Evolutionary conservation across 2,888 invertebrate species (phyloP).

Genomic region (Sesamia inferens): DNA sequence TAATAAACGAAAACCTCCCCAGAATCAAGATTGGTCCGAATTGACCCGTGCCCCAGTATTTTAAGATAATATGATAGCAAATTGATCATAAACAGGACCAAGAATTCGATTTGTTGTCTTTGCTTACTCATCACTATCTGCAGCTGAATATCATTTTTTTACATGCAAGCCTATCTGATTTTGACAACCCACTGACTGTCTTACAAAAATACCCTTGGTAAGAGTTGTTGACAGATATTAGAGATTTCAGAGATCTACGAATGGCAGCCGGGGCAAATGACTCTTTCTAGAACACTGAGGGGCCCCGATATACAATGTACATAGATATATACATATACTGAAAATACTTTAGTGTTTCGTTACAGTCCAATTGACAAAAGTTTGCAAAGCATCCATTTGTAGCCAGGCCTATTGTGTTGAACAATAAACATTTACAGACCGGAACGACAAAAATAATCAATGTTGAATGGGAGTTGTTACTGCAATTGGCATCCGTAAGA

Average conservation of each 20-base stretch:
- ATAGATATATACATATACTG: not conserved
- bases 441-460: constrained; percentile 39
- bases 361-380: constrained; percentile 7
- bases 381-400: not conserved
- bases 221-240: no score
- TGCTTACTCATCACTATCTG: not conserved
- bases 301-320: not conserved
- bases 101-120: no score
- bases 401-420: not conserved
- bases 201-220: no score
- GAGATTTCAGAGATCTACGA: not conserved
- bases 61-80: no score
- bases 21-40: constrained; percentile 15
- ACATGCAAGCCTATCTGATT: not conserved
- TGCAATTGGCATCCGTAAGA: constrained; percentile 34
- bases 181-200: not conserved
- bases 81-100: no score
- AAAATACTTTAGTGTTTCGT: not conserved
- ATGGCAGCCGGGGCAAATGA: not conserved
- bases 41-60: not conserved
- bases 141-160: not conserved
- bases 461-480: constrained; percentile 27
- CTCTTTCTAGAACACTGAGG: no score
- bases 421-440: constrained; percentile 10
- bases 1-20: constrained; percentile 12